These are phyloP conservation scores for Argyresthia albistria DNA, from an alignment of 2,888 invertebrate genomes.

Conservation along the genomic window DNA sequence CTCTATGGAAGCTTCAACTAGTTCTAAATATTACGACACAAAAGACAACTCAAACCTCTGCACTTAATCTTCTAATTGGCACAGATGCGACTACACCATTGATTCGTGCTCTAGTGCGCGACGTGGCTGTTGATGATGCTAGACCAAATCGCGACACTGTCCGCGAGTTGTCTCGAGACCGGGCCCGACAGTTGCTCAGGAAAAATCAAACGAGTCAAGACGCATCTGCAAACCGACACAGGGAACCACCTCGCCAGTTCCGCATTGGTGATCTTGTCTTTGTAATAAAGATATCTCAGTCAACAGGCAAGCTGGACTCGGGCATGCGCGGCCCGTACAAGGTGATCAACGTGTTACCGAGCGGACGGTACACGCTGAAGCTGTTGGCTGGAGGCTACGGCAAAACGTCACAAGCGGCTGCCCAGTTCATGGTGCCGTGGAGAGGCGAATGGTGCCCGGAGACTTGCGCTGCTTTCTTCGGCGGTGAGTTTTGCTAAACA, in stretches of 20 bases:
- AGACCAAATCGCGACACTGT: conserved; percentile 2
- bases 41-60: conserved; percentile 1
- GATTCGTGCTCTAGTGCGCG: not conserved
- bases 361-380: conserved; percentile 8
- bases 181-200: not conserved
- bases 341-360: conserved; percentile 4
- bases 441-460: conserved; percentile 1
- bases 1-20: conserved; percentile 8
- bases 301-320: conserved; percentile 8
- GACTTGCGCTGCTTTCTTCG: not conserved
- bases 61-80: conserved; percentile 1
- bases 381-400: not conserved
- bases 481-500: not conserved
- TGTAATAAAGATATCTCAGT: conserved; percentile 7
- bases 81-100: conserved; percentile 1
- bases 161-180: not conserved
- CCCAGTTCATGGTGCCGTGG: conserved; percentile 2
- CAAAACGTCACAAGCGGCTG: conserved; percentile 1
- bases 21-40: conserved; percentile 3
- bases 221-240: not conserved
- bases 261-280: conserved; percentile 4
- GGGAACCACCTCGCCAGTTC: not conserved
- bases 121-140: not conserved
- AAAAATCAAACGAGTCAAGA: conserved; percentile 1
- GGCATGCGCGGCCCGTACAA: conserved; percentile 10